phyloP scores from a whole-genome alignment of 2,888 invertebrate species.

The Eilema caniola region DNA sequence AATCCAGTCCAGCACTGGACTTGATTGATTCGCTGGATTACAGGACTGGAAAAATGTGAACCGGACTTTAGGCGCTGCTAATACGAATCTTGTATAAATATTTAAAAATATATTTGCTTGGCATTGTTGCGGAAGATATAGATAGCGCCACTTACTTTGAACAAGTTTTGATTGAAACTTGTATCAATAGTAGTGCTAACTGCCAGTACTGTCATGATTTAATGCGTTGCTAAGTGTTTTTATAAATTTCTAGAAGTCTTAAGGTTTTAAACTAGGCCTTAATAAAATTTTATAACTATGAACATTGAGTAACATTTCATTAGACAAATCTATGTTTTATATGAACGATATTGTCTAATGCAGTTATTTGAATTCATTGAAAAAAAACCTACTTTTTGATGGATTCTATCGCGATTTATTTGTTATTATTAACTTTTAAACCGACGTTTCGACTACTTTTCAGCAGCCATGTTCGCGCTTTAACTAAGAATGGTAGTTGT shows the following conservation, averaged over 20 bases:
- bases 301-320: constrained; percentile 18
- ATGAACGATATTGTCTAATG: constrained; percentile 13
- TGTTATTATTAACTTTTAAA: no score
- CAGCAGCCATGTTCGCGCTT: no score
- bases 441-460: no score
- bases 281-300: constrained; percentile 20
- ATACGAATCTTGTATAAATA: neutral
- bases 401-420: no score
- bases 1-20: no score
- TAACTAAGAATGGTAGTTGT: no score
- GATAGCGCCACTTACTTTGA: neutral
- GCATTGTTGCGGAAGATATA: neutral
- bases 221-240: neutral
- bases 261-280: constrained; percentile 11
- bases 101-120: neutral
- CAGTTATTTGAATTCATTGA: constrained; percentile 13
- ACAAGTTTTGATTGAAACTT: neutral
- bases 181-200: neutral
- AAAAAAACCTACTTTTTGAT: no score
- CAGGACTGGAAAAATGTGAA: no score
- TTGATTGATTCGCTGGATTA: no score
- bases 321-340: constrained; percentile 7
- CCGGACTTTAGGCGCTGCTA: no score
- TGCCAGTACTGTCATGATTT: no score
- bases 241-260: neutral